Evolutionary conservation across 2,888 invertebrate genomes (phyloP).

Genomic region (Deroplatys truncata): DNA sequence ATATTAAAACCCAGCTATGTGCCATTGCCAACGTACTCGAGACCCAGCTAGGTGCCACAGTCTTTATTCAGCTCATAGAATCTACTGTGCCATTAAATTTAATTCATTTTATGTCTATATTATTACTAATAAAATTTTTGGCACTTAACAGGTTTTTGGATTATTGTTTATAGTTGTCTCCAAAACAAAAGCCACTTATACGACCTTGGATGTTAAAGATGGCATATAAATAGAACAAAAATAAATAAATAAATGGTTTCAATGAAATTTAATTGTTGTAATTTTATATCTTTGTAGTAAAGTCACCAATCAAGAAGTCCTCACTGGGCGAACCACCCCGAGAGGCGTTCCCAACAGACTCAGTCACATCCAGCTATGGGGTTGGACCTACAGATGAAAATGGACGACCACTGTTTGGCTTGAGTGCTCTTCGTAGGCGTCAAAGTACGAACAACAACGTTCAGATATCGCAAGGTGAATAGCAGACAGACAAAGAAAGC

Average conservation of each 20-base stretch:
- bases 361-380: slow-evolving; percentile 76
- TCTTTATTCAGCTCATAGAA: no score
- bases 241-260: neutral
- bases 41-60: no score
- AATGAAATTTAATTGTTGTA: neutral
- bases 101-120: no score
- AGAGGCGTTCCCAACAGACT: slow-evolving; percentile 51
- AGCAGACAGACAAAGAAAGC: neutral
- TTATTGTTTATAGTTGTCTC: no score
- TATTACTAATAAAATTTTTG: no score
- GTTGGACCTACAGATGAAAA: slow-evolving; percentile 79
- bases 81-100: no score
- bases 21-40: no score
- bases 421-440: slow-evolving; percentile 59
- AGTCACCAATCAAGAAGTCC: slow-evolving; percentile 27
- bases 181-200: no score
- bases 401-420: slow-evolving; percentile 73
- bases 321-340: slow-evolving; percentile 25
- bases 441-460: slow-evolving; percentile 46
- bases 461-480: slow-evolving; percentile 61
- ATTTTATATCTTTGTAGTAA: slow-evolving; percentile 10
- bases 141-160: no score
- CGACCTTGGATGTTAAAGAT: no score
- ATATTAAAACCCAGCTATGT: no score
- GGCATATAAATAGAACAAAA: no score